Percentiles rank a stretch among this genome's conserved stretches.
These are phyloP conservation scores for Perca flavescens DNA, from an alignment of 2,113 vertebrate genomes.

Conservation along the genomic window DNA sequence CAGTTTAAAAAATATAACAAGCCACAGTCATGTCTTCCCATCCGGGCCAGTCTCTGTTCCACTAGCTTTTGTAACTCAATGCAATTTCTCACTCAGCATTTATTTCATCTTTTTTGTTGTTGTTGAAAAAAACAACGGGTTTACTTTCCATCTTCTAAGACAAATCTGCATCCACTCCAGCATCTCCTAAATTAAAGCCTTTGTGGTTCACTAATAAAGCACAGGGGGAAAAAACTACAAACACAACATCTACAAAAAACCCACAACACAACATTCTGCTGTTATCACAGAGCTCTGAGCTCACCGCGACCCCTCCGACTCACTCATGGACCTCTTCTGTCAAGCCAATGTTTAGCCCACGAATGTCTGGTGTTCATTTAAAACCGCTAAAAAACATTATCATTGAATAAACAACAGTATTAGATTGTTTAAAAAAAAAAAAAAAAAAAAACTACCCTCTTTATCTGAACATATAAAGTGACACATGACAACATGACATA, in stretches of 20 bases:
- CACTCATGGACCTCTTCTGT: background rate
- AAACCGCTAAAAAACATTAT: background rate
- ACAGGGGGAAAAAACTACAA: background rate
- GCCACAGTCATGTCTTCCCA: background rate
- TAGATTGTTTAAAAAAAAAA: background rate
- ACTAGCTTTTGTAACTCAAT: background rate
- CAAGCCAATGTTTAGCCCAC: background rate
- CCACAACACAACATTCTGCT: background rate
- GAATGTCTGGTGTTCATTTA: background rate
- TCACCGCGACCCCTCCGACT: background rate
- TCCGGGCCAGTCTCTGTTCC: background rate
- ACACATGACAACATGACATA: background rate
- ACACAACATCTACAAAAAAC: background rate
- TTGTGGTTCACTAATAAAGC: background rate
- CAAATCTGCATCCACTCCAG: background rate
- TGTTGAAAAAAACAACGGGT: background rate
- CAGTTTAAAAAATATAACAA: background rate
- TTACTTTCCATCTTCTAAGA: background rate
- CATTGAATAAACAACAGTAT: background rate
- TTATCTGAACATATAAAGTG: background rate
- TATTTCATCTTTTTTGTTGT: too few relatives aligned
- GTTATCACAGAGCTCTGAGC: background rate
- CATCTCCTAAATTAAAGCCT: background rate
- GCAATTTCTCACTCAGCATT: background rate
- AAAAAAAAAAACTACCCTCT: background rate